These are phyloP conservation scores for Mesorhabditis sp. DNA, from an alignment of 2,888 invertebrate species.

Conservation along the genomic window DNA sequence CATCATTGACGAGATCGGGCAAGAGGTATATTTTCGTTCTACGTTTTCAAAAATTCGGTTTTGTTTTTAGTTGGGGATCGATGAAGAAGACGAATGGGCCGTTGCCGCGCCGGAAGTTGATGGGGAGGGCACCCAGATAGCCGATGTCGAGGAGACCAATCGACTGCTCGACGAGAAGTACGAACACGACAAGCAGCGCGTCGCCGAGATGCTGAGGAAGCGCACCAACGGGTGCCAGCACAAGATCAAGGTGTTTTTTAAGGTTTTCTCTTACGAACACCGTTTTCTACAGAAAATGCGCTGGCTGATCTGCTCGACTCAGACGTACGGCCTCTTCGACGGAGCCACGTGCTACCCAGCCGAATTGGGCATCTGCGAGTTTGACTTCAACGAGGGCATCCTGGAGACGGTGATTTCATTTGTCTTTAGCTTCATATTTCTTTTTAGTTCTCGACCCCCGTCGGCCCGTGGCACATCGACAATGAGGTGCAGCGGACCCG, in stretches of 20 bases:
- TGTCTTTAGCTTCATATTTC: not conserved
- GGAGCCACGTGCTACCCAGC: slow-evolving; percentile 32
- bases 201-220: slow-evolving; percentile 1
- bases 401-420: slow-evolving; percentile 25
- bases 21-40: not conserved
- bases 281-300: slow-evolving; percentile 25
- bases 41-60: not conserved
- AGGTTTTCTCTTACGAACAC: not conserved
- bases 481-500: slow-evolving; percentile 32
- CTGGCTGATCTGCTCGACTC: slow-evolving; percentile 34
- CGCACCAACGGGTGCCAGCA: not conserved
- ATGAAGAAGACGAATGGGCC: slow-evolving; percentile 2
- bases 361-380: slow-evolving; percentile 39
- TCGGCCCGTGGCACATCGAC: slow-evolving; percentile 33
- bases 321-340: slow-evolving; percentile 41
- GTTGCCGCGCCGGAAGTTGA: not conserved
- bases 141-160: not conserved
- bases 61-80: not conserved
- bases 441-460: slow-evolving; percentile 26
- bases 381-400: slow-evolving; percentile 36
- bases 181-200: not conserved
- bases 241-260: not conserved
- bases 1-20: too few relatives aligned
- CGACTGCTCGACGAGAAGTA: not conserved
- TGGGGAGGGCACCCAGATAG: not conserved